Base-by-base conservation (phyloP, 2,888 invertebrate species). In the Stratiomys singularior region DNA sequence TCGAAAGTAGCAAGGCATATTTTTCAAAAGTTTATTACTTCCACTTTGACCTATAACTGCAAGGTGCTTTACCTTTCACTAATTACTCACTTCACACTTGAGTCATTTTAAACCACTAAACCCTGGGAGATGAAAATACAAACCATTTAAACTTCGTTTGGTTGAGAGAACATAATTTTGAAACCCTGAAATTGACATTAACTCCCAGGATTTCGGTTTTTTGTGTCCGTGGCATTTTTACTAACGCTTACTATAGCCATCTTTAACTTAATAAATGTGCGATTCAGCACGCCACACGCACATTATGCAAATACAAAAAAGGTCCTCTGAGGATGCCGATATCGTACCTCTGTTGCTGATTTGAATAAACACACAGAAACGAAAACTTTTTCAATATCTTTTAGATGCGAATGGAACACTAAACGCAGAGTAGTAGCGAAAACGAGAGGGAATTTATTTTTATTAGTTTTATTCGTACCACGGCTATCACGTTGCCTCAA, bases 251-350 rank as follows among this genome's bases (percentile, higher is more conserved):
- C 64, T 15, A 30, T 15, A 64, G 64, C 30, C 64, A 23, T n/a
- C 69, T 52, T 44, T 25, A 47, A 47, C 47, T 69, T 69, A 69
- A 52, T 69, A 69, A 69, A 69, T 27, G 69, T 47, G 52, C 69
- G 25, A 69, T 69, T 69, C 69, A 69, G 69, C 69, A 69, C 46
- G 69, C 69, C 69, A 47, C 69, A 69, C 69, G 69, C 69, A 69
- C 52, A 69, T 69, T 69, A 69, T 69, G 69, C 69, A 69, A 69
- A 69, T 69, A n/a, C 25, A 25, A 23, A 69, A 69, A 69, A 47
- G 69, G 47, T 47, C 69, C 46, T 23, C 47, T 15, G 47, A 47
- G 47, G n/a, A 25, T 47, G 27, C 52, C 69, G 69, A 69, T 69
- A 69, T 47, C 47, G 46, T 69, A 69, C 69, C 52, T 52, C 9